A percentile compares a stretch with the other conserved stretches of the same genome.
Conservation (phyloP, 2,797 vertebrate species). For the Argya squamiceps region DNA sequence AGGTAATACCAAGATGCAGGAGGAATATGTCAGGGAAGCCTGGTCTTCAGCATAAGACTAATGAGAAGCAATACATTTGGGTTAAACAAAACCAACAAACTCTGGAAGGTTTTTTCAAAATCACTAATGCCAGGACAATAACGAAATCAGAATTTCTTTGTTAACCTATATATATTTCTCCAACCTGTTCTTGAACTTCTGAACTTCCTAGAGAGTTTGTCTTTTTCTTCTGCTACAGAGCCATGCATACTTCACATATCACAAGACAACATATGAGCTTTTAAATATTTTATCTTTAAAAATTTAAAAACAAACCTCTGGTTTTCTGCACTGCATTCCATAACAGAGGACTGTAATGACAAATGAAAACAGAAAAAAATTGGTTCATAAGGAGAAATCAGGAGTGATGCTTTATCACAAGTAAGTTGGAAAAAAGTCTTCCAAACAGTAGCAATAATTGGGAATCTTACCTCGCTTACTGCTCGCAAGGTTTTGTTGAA, state of each 20-base stretch:
- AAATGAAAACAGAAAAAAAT: slow-evolving; percentile 7
- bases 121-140: not conserved
- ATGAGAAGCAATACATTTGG: not conserved
- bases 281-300: not conserved
- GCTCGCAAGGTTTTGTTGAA: slow-evolving; percentile 75
- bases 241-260: not conserved
- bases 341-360: slow-evolving; percentile 72
- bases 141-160: not conserved
- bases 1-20: not conserved
- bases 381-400: slow-evolving; percentile 21
- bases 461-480: slow-evolving; percentile 73
- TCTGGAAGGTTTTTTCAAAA: not conserved
- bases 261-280: not conserved
- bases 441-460: not conserved
- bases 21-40: not conserved
- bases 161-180: not conserved
- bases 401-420: not conserved
- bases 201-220: not conserved
- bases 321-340: slow-evolving; percentile 70
- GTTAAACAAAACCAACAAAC: not conserved
- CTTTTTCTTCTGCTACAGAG: not conserved
- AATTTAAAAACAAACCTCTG: slow-evolving; percentile 72
- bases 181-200: not conserved
- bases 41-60: not conserved
- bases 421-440: not conserved